Evolutionary conservation across 2,888 invertebrate species (phyloP).

Genomic region (Tachina grossa): DNA sequence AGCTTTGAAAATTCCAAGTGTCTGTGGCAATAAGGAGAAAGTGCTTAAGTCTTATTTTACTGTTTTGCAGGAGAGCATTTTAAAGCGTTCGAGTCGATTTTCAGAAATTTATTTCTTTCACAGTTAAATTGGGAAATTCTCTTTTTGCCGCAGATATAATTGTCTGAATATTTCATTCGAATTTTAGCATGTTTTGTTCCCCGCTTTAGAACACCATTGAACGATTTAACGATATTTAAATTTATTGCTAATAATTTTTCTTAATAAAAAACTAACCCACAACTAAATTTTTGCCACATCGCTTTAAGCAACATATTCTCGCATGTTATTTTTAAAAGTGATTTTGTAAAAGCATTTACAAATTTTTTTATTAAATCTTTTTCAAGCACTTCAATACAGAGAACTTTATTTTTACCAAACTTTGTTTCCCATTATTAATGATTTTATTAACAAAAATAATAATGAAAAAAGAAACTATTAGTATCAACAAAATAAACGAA

Average conservation of each 20-base stretch:
- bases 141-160: too few relatives aligned
- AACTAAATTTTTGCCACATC: not conserved
- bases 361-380: not conserved
- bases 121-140: too few relatives aligned
- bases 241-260: not conserved
- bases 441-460: slow-evolving; percentile 5
- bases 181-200: too few relatives aligned
- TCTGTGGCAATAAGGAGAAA: too few relatives aligned
- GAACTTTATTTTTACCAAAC: not conserved
- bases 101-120: too few relatives aligned
- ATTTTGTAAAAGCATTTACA: not conserved
- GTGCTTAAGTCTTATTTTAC: too few relatives aligned
- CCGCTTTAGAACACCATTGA: too few relatives aligned
- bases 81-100: too few relatives aligned
- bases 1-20: too few relatives aligned
- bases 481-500: slow-evolving; percentile 4
- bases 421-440: slow-evolving; percentile 29
- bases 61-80: too few relatives aligned
- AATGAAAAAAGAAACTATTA: slow-evolving; percentile 14
- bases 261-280: not conserved
- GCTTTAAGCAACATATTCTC: not conserved
- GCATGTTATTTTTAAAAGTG: not conserved
- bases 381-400: not conserved
- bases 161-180: too few relatives aligned
- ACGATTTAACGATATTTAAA: not conserved